phyloP scores from a whole-genome alignment of 2,888 invertebrate genomes.

The Tromatobia lineatoria region DNA sequence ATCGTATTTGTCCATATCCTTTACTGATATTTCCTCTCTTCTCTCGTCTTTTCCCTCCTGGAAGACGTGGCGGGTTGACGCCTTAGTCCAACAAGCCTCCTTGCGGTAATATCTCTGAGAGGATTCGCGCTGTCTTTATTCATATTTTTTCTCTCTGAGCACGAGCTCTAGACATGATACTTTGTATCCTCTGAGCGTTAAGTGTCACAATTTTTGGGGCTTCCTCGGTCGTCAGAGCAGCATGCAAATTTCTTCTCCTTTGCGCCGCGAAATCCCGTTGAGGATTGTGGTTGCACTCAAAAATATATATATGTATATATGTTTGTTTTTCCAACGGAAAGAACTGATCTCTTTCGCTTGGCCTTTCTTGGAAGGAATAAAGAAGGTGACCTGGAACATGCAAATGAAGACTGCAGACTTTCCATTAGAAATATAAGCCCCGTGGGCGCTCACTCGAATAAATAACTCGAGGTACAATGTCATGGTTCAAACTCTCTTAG shows the following conservation, averaged over 20 bases:
- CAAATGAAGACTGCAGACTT: conserved; percentile 40
- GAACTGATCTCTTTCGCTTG: conserved; percentile 23
- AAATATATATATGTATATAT: not conserved
- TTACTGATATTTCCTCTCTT: conserved; percentile 75
- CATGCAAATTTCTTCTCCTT: conserved; percentile 24
- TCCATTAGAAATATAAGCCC: conserved; percentile 47
- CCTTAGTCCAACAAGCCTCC: conserved; percentile 30
- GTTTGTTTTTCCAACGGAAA: not conserved
- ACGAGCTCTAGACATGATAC: conserved; percentile 35
- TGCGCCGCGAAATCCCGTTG: not conserved
- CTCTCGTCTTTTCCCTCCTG: conserved; percentile 1
- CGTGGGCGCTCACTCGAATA: conserved; percentile 34
- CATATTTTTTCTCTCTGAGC: not conserved
- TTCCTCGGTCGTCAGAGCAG: conserved; percentile 2
- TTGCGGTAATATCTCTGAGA: conserved; percentile 29
- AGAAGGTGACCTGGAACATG: conserved; percentile 19
- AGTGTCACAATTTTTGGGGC: conserved; percentile 39
- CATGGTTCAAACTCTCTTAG: not conserved
- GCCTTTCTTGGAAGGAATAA: conserved; percentile 16
- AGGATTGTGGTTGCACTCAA: conserved; percentile 1
- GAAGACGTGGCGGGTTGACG: conserved; percentile 5
- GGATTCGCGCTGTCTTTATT: conserved; percentile 4
- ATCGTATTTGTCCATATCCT: conserved; percentile 79
- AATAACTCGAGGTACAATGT: conserved; percentile 25
- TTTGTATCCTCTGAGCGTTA: conserved; percentile 39